Percentiles rank a stretch among this genome's conserved stretches.
phyloP scores from a whole-genome alignment of 2,113 vertebrate genomes.

The Rhinolophus sinicus region DNA sequence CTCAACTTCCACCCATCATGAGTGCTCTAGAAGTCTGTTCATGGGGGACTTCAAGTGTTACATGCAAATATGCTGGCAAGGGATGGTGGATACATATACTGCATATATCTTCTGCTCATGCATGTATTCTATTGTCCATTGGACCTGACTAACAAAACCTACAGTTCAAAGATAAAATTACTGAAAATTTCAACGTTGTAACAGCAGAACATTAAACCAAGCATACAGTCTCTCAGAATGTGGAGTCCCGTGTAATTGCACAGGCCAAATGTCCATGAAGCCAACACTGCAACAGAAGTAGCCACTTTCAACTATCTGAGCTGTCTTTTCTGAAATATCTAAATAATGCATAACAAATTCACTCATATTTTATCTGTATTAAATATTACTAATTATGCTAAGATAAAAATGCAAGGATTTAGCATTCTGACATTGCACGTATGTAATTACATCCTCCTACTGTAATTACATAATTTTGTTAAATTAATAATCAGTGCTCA shows the following conservation, averaged over 20 bases:
- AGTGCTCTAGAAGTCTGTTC: neutral
- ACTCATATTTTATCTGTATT: neutral
- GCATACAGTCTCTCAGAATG: neutral
- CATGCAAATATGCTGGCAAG: neutral
- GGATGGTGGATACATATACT: neutral
- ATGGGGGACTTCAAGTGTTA: neutral
- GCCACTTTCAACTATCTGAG: neutral
- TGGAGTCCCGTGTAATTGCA: neutral
- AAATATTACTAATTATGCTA: neutral
- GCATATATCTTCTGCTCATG: neutral
- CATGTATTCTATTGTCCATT: neutral
- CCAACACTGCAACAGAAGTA: neutral
- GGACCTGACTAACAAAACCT: neutral
- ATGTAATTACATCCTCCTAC: neutral
- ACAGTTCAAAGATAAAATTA: neutral
- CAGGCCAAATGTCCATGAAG: neutral
- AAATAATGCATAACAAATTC: neutral
- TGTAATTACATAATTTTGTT: slow-evolving; percentile 10
- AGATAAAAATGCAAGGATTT: neutral
- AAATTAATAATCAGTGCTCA: neutral
- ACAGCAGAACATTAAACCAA: neutral
- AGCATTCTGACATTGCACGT: neutral
- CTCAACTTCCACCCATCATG: neutral
- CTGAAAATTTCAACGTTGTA: neutral
- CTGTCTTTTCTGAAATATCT: neutral